Base-by-base conservation (phyloP, 2,113 vertebrate species). In the Caretta caretta region DNA sequence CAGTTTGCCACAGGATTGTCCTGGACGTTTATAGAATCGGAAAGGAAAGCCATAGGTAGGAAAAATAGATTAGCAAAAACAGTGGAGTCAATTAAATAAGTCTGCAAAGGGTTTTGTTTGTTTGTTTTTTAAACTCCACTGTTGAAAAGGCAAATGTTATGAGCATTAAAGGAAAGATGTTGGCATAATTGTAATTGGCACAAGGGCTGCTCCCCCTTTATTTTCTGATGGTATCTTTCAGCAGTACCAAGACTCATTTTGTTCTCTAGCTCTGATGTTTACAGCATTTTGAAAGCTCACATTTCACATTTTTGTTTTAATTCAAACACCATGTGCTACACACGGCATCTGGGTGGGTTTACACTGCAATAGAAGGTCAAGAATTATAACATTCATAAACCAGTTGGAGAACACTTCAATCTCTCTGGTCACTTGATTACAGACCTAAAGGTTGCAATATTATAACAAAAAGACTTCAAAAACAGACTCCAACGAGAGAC, bases 291-390 rank as follows among this genome's bases (percentile, higher is more conserved):
- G 81, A 38, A 12, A 48, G 9, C 8, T 8, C 85, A 29, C 4
- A 6, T 27, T 57, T 6, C 3, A 81, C 8, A 0, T 1, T 2
- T 29, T 3, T 2, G 17, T 81, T 90, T 76, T 56, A 59, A 17
- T 75, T 72, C 48, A 50, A 42, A 82, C 3, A 75, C 4, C 6
- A 38, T 11, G 5, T 76, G 4, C 7, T 22, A 62, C 1, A 46
- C 62, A 83, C 5, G 3, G 53, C 20, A 20, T 53, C 53, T 53
- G 53, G 53, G 53, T 20, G 19, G 53, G 53, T 53, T 53, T 53
- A 53, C 53, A 53, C 17, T 53, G 19, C 19, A 53, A 49, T 62
- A 29, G 31, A 62, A 62, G 27, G 42, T 42, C 42, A 42, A 42
- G 42, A 42, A 42, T 42, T 42, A 42, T 42, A 42, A 42, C 42